These are phyloP conservation scores for Aphidius gifuensis DNA, from an alignment of 1,140 invertebrate species.

Conservation along the genomic window DNA sequence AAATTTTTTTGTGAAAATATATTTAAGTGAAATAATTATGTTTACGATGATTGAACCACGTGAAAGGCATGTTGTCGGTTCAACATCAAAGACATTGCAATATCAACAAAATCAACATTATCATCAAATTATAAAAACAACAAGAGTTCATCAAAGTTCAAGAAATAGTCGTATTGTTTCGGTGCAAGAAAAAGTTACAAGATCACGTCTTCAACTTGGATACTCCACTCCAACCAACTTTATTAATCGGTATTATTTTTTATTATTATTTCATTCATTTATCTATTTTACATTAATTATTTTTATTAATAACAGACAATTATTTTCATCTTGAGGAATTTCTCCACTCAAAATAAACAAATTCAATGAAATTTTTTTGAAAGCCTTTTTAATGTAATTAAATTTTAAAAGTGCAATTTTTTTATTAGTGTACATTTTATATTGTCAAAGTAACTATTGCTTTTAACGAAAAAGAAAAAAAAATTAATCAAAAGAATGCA, in stretches of 20 bases:
- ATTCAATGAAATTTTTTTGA: background rate
- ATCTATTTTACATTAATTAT: slow-evolving; percentile 16
- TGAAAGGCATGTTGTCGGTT: slow-evolving; percentile 32
- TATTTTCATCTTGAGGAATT: no score
- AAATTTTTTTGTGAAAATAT: no score
- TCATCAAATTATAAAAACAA: slow-evolving; percentile 51
- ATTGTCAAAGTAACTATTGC: no score
- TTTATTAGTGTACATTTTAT: no score
- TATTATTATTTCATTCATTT: slow-evolving; percentile 19
- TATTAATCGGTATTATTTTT: slow-evolving; percentile 48
- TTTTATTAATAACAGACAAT: no score
- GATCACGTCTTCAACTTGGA: slow-evolving; percentile 51
- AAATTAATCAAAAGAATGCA: no score
- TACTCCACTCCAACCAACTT: slow-evolving; percentile 54
- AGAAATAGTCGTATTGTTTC: slow-evolving; percentile 47
- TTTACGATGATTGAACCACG: slow-evolving; percentile 51
- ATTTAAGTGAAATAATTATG: slow-evolving; percentile 31
- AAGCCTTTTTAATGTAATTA: background rate
- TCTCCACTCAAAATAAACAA: background rate
- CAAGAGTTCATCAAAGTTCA: slow-evolving; percentile 48
- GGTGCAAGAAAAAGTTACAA: slow-evolving; percentile 53
- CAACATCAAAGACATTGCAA: slow-evolving; percentile 26
- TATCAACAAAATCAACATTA: slow-evolving; percentile 40
- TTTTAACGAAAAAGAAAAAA: no score
- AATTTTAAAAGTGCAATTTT: no score